Evolutionary conservation across 1,140 invertebrate species (phyloP).

Genomic region (Cecropterus lyciades): DNA sequence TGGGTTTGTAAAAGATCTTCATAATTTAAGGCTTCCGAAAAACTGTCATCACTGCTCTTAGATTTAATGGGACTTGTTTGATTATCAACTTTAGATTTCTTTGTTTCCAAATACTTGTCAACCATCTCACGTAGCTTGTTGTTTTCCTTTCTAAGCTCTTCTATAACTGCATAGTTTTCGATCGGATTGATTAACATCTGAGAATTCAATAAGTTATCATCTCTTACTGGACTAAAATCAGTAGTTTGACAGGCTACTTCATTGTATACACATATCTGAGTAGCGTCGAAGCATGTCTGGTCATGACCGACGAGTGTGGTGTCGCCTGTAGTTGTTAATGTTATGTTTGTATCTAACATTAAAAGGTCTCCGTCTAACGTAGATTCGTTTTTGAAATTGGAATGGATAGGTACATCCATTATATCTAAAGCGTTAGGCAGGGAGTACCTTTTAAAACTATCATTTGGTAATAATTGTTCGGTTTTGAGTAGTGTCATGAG

Average conservation of each 20-base stretch:
- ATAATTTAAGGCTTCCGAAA: constrained; percentile 37
- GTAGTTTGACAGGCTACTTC: constrained; percentile 62
- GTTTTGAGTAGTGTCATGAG: constrained; percentile 60
- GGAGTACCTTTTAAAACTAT: constrained; percentile 61
- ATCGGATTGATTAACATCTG: constrained; percentile 35
- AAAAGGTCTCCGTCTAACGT: constrained; percentile 72
- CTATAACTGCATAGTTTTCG: constrained; percentile 37
- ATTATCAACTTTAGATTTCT: constrained; percentile 35
- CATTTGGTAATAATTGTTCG: constrained; percentile 49
- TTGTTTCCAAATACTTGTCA: constrained; percentile 42
- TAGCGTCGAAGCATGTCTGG: constrained; percentile 67
- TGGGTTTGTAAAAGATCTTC: constrained; percentile 38
- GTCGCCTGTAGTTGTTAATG: constrained; percentile 61
- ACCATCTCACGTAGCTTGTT: constrained; percentile 51
- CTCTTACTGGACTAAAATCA: constrained; percentile 38
- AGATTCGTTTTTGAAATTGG: constrained; percentile 68
- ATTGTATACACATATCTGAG: constrained; percentile 51
- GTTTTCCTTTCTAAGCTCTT: constrained; percentile 61
- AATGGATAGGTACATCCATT: constrained; percentile 46
- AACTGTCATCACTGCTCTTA: constrained; percentile 36
- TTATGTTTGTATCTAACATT: constrained; percentile 76
- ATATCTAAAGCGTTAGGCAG: constrained; percentile 59
- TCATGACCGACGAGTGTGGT: constrained; percentile 63
- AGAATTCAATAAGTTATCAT: constrained; percentile 42
- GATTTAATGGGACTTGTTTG: constrained; percentile 51